These are phyloP conservation scores for Paratrypauchen microcephalus DNA, from an alignment of 2,797 vertebrate genomes.

Conservation along the genomic window DNA sequence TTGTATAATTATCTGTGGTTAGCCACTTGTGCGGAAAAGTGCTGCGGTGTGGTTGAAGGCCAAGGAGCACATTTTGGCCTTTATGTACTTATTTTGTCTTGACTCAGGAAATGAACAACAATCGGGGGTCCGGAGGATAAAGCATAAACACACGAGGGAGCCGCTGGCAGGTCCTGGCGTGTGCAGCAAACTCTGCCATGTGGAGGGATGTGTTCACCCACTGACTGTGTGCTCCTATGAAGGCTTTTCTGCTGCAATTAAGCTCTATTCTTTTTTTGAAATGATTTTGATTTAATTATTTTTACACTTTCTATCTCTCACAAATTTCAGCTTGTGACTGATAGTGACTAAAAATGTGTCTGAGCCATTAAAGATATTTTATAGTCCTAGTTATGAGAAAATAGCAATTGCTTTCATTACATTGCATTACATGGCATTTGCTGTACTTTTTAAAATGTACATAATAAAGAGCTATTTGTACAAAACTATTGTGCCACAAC, in stretches of 20 bases:
- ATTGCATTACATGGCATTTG: neutral
- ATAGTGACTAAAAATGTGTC: neutral
- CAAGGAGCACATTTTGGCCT: slow-evolving; percentile 60
- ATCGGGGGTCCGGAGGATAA: slow-evolving; percentile 67
- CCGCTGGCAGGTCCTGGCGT: slow-evolving; percentile 58
- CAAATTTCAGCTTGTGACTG: neutral
- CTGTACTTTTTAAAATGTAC: too few species aligned
- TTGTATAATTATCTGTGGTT: slow-evolving; percentile 75
- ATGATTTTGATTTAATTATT: too few species aligned
- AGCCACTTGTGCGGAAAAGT: slow-evolving; percentile 71
- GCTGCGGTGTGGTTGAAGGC: slow-evolving; percentile 64
- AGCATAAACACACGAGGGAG: slow-evolving; percentile 57
- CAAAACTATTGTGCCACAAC: neutral
- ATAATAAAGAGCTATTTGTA: neutral
- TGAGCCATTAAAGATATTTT: neutral
- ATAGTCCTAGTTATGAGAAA: neutral
- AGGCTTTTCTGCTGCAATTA: neutral
- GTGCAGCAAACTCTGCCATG: slow-evolving; percentile 65
- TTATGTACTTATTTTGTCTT: slow-evolving; percentile 69
- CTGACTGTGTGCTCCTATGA: slow-evolving; percentile 44
- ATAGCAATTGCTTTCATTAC: neutral
- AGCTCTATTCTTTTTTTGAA: neutral
- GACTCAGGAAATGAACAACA: slow-evolving; percentile 73
- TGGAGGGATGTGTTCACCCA: slow-evolving; percentile 58
- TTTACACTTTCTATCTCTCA: too few species aligned